phyloP scores from a whole-genome alignment of 2,888 invertebrate genomes.

The Agrilus mali region DNA sequence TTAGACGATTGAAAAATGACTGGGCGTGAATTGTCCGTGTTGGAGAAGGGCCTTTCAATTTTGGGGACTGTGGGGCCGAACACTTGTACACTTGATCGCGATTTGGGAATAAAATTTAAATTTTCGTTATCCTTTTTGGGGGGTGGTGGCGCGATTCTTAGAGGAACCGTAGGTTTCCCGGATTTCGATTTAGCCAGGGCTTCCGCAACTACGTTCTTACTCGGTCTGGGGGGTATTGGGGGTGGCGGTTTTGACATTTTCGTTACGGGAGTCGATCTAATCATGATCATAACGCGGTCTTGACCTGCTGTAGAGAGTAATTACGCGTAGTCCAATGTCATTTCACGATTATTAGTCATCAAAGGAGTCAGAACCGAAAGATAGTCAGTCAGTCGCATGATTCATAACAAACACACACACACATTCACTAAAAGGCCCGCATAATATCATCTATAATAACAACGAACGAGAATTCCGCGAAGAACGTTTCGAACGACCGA shows the following conservation, averaged over 20 bases:
- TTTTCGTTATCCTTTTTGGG: too few relatives aligned
- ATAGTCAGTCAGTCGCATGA: too few relatives aligned
- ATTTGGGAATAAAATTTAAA: constrained; percentile 6
- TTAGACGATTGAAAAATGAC: constrained; percentile 30
- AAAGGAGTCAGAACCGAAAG: too few relatives aligned
- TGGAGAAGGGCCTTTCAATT: constrained; percentile 20
- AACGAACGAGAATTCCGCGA: background rate
- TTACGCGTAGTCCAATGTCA: background rate
- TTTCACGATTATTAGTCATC: too few relatives aligned
- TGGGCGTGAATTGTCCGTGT: constrained; percentile 20
- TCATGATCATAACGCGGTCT: constrained; percentile 18
- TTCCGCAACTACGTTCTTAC: constrained; percentile 58
- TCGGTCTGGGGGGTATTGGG: constrained; percentile 71
- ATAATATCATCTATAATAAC: background rate
- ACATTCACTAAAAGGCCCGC: too few relatives aligned
- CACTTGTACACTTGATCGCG: constrained; percentile 13
- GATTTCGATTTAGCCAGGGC: constrained; percentile 50
- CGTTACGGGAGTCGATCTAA: constrained; percentile 22
- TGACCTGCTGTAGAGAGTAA: background rate
- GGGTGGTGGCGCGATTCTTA: too few relatives aligned
- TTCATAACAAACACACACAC: too few relatives aligned
- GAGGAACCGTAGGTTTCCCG: constrained; percentile 25
- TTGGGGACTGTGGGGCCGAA: constrained; percentile 15
- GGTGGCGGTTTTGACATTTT: constrained; percentile 47
- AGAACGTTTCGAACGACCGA: background rate